phyloP scores from a whole-genome alignment of 2,113 vertebrate genomes.

The Solenodon paradoxus region DNA sequence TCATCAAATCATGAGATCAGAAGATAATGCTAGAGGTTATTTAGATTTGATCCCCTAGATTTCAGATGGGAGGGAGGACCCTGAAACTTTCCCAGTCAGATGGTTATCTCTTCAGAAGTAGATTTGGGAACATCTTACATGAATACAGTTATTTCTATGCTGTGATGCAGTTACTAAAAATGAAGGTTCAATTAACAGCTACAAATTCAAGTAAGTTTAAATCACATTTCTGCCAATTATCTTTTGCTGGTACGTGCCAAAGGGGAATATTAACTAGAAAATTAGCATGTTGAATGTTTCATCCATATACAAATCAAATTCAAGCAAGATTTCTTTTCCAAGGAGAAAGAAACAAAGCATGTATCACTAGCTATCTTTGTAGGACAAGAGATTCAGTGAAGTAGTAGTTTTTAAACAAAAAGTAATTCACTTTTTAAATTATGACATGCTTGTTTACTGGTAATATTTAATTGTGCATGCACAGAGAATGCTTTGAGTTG shows the following conservation, averaged over 20 bases:
- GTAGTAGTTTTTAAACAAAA: not conserved
- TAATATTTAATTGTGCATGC: not conserved
- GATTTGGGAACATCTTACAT: constrained; percentile 46
- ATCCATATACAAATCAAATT: constrained; percentile 69
- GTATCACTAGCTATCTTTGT: not conserved
- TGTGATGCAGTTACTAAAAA: constrained; percentile 59
- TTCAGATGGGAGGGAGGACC: constrained; percentile 55
- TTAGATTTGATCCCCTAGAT: constrained; percentile 61
- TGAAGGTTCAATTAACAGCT: constrained; percentile 70
- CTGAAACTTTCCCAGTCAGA: not conserved
- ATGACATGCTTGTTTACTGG: not conserved
- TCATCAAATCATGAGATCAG: constrained; percentile 58
- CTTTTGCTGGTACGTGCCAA: constrained; percentile 58
- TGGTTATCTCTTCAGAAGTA: constrained; percentile 49
- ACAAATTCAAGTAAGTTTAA: constrained; percentile 72
- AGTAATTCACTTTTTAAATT: not conserved
- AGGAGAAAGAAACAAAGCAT: constrained; percentile 53
- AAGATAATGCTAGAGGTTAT: constrained; percentile 54
- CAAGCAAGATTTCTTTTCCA: constrained; percentile 41
- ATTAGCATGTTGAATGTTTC: constrained; percentile 68
- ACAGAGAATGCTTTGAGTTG: not conserved
- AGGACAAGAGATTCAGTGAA: not conserved
- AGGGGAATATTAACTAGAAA: constrained; percentile 73
- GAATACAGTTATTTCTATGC: constrained; percentile 64
- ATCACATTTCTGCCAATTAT: constrained; percentile 75